Evolutionary conservation across 2,888 invertebrate species (phyloP).

Genomic region (Drosophila pseudotalamancana): DNA sequence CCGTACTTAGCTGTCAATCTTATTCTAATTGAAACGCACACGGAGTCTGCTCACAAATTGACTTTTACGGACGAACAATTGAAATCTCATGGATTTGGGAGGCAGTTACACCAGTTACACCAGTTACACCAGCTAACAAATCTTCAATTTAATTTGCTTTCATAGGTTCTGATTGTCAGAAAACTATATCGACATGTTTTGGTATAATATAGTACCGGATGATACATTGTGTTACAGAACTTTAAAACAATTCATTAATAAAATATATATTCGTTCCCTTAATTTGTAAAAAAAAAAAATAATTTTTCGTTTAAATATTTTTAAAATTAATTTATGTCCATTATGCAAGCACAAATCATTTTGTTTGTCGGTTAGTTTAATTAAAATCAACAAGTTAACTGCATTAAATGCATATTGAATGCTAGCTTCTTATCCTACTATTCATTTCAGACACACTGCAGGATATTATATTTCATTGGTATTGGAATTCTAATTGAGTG

Average conservation of each 20-base stretch:
- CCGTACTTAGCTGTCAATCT: conserved; percentile 67
- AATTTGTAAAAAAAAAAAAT: too few relatives aligned
- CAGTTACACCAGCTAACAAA: conserved; percentile 19
- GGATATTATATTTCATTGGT: conserved; percentile 42
- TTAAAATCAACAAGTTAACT: conserved; percentile 70
- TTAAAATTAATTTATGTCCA: background rate
- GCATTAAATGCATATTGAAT: conserved; percentile 37
- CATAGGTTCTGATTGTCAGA: background rate
- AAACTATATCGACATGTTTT: too few relatives aligned
- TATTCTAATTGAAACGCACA: conserved; percentile 66
- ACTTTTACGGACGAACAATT: conserved; percentile 69
- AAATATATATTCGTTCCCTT: too few relatives aligned
- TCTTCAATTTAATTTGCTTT: background rate
- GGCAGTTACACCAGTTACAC: background rate
- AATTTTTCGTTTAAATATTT: too few relatives aligned
- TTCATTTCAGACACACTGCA: conserved; percentile 21
- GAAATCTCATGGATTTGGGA: conserved; percentile 41
- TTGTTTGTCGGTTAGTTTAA: background rate
- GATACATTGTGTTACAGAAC: too few relatives aligned
- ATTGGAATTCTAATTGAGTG: conserved; percentile 56
- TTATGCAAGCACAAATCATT: background rate
- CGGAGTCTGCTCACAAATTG: conserved; percentile 63
- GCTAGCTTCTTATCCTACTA: conserved; percentile 17
- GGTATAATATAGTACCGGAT: too few relatives aligned
- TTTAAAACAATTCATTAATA: too few relatives aligned